These are phyloP conservation scores for Pseudocheirus occidentalis DNA, from an alignment of 2,797 vertebrate species.

Conservation along the genomic window DNA sequence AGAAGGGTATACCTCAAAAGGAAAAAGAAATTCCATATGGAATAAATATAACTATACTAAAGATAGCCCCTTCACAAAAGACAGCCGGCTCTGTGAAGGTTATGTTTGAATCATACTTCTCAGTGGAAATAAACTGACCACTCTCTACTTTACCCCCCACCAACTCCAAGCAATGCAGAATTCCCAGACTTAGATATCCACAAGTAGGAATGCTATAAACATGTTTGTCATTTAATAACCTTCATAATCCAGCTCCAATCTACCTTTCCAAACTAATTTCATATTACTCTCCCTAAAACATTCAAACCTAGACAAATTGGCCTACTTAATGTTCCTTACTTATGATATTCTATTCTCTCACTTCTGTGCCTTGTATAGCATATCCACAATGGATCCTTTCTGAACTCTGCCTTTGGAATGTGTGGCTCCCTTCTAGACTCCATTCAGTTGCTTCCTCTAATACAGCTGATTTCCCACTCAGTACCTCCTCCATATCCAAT, in stretches of 20 bases:
- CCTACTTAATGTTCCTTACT: background rate
- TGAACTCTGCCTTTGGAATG: background rate
- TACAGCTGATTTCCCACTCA: background rate
- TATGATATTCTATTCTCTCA: background rate
- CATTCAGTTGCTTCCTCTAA: background rate
- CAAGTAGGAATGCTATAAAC: background rate
- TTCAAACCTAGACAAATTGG: background rate
- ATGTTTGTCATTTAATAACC: background rate
- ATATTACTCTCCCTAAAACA: background rate
- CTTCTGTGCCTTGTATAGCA: background rate
- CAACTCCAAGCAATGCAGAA: background rate
- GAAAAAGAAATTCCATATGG: conserved; percentile 1
- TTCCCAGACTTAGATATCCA: background rate
- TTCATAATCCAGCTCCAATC: background rate
- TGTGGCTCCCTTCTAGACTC: background rate
- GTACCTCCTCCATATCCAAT: background rate
- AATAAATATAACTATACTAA: conserved; percentile 55
- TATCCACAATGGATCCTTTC: background rate
- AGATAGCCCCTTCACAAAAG: conserved; percentile 35
- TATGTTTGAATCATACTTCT: conserved; percentile 52
- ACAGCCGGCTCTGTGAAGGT: conserved; percentile 43
- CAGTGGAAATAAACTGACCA: conserved; percentile 22
- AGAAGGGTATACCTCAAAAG: conserved; percentile 23
- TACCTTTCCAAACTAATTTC: background rate
- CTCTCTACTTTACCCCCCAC: conserved; percentile 23